Evolutionary conservation across 1,140 invertebrate genomes (phyloP), one percentile per base, ranked within the genome.

Genomic region (Cherax destructor): DNA sequence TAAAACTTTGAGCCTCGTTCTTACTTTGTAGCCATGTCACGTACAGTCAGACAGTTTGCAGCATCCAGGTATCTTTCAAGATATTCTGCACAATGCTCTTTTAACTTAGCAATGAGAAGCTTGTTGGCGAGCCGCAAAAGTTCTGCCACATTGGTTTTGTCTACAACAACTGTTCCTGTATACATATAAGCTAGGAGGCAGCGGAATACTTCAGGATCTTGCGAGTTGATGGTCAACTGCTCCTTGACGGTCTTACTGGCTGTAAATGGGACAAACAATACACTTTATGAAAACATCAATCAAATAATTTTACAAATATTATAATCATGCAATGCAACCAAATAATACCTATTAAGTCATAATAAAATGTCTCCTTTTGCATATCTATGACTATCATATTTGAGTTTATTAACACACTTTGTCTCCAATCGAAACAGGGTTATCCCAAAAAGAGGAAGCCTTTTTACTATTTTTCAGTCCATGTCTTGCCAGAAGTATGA

Each of bases 111-210:
- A 41, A 97, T 95, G 92, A 96, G 94, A 93, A 97, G 96, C 94
- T 96, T 95, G 94, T 96, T 96, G 49, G 96, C 95, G 83, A 97
- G 93, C 92, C 95, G 95, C 56, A 97, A 93, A 18, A 97, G 93
- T 94, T 96, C 96, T 52, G 95, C 95, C 84, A 97, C 96, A 94
- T 96, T 96, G 49, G 95, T 95, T 93, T 96, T 95, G 93, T 96
- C 95, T 86, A 97, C 95, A 69, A 95, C 95, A 78, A 97, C 94
- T 84, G 94, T 94, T 84, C 96, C 96, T 76, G 96, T 96, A 94
- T 97, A 97, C 94, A 97, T 96, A 94, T 96, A 97, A 94, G 96
- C 96, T 4, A 97, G 92, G 61, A 97, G 94, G 79, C 95, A 94
- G 83, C 95, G 94, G 94, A 97, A 97, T 61, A 95, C 95, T 86